Evolutionary conservation across 2,113 vertebrate genomes (phyloP).

Genomic region (Gallinago undulata): DNA sequence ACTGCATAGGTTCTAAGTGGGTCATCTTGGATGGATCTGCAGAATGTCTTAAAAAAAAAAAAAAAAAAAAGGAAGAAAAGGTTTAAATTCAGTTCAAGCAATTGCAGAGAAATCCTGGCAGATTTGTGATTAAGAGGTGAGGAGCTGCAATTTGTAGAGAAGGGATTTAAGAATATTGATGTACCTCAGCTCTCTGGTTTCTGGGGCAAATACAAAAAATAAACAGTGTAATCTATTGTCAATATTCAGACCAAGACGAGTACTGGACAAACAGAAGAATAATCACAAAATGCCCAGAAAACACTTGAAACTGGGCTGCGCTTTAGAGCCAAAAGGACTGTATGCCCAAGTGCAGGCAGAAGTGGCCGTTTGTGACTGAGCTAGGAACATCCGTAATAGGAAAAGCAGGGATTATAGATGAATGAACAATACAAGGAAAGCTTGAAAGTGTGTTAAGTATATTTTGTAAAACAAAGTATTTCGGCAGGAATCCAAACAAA

Average conservation of each 20-base stretch:
- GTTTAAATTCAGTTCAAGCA: neutral
- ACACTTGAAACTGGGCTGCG: neutral
- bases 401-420: neutral
- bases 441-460: neutral
- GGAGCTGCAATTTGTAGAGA: neutral
- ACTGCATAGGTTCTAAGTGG: neutral
- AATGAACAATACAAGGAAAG: neutral
- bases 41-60: neutral
- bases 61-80: neutral
- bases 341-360: neutral
- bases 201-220: neutral
- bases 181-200: neutral
- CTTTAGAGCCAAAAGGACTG: neutral
- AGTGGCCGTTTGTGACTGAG: slow-evolving; percentile 1
- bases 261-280: neutral
- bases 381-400: neutral
- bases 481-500: slow-evolving; percentile 10
- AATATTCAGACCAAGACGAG: neutral
- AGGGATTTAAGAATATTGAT: neutral
- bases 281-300: neutral
- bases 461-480: slow-evolving; percentile 33
- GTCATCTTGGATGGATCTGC: neutral
- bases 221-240: neutral
- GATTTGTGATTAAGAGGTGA: neutral
- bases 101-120: neutral